Conservation (phyloP, 2,888 invertebrate genomes). For the Stictocephala bisonia region DNA sequence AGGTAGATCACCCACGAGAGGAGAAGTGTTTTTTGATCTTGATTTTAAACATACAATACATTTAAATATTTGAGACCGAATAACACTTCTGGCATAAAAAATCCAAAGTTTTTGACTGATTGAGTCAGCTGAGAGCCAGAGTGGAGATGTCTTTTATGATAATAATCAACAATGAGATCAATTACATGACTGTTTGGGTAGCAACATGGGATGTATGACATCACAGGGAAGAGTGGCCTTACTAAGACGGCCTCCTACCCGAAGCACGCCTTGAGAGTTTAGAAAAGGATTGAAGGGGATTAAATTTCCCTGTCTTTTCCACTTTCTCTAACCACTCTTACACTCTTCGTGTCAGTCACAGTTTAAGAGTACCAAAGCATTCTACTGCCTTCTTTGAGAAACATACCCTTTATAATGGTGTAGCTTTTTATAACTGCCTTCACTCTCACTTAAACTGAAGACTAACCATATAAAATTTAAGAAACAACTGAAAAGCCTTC, state of each 20-base stretch:
- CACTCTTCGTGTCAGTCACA: no score
- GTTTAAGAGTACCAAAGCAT: no score
- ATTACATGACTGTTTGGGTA: slow-evolving; percentile 45
- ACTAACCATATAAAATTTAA: no score
- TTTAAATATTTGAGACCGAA: background rate
- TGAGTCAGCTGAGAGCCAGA: slow-evolving; percentile 40
- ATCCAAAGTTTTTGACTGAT: slow-evolving; percentile 48
- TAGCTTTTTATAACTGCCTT: no score
- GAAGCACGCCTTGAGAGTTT: slow-evolving; percentile 39
- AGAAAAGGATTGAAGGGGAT: slow-evolving; percentile 40
- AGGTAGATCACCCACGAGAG: slow-evolving; percentile 51
- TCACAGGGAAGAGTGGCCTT: slow-evolving; percentile 12
- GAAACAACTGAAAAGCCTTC: no score
- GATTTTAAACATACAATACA: slow-evolving; percentile 44
- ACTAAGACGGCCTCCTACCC: slow-evolving; percentile 50
- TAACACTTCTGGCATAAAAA: slow-evolving; percentile 24
- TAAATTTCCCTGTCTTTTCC: background rate
- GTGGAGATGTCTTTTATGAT: slow-evolving; percentile 45
- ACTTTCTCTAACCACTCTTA: no score
- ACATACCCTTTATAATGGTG: no score
- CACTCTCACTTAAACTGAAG: no score
- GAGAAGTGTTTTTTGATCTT: slow-evolving; percentile 19
- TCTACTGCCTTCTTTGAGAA: no score
- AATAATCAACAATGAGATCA: slow-evolving; percentile 31
- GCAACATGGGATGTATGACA: slow-evolving; percentile 44